Base-by-base conservation (phyloP, 2,113 vertebrate genomes). In the Menura novaehollandiae region DNA sequence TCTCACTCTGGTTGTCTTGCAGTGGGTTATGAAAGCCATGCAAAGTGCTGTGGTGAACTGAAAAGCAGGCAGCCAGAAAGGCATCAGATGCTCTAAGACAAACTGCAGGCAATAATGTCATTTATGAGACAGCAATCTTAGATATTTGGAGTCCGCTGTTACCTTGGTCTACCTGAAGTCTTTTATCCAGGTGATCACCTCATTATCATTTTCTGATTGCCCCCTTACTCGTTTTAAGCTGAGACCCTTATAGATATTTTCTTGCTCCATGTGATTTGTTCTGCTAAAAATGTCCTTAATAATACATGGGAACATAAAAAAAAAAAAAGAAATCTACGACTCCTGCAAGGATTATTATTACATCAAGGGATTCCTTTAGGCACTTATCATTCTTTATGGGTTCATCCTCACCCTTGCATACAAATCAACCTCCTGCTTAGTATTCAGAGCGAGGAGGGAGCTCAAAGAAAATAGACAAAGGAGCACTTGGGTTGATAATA, bases 321-420 rank as follows among this genome's bases (percentile, higher is more conserved):
- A 92, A 64, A 52, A 63, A 19, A 49, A 41, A 80, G 67, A 52
- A 80, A 86, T 44, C 53, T 89, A 41, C 0, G 8, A 69, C 89
- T 96, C 85, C 92, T 94, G 91, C 91, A 92, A 95, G 96, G 96
- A 93, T 96, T 94, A 88, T 96, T 95, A 92, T 94, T 97, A 82
- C 93, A 96, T 95, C 88, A 91, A 95, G 93, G 73, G 90, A 95
- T 96, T 97, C 92, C 96, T 97, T 90, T 47, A 92, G 93, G 88
- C 92, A 86, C 62, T 92, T 93, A 62, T 63, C 77, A 37, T 91
- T 78, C 94, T 94, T 97, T 90, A 94, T 86, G 91, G 53, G 83
- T 47, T 94, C 91, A 67, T 89, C 92, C 75, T n/a, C 77, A 77
- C 72, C 91, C 92, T 82, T 81, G 91, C 89, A 96, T 96, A 88